Conservation (phyloP, 35 echinoderm and acorn worm genomes). For the Ptychodera flava region DNA sequence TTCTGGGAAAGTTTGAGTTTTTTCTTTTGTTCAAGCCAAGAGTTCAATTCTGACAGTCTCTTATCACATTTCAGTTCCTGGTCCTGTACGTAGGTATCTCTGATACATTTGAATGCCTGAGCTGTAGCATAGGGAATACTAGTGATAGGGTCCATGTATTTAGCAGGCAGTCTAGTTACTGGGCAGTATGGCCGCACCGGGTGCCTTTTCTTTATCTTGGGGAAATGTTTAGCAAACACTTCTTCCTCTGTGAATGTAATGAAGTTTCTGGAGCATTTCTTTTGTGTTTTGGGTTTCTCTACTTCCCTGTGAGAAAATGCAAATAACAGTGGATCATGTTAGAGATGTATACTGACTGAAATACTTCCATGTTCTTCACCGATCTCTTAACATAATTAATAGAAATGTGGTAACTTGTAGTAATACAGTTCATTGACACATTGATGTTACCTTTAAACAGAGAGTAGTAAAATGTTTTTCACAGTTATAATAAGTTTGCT, state of each 20-base stretch:
- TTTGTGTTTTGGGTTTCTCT: slow-evolving; percentile 7
- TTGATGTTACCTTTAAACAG: too few species aligned
- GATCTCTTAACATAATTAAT: too few species aligned
- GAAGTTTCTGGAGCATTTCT: slow-evolving; percentile 75
- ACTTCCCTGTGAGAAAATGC: not conserved
- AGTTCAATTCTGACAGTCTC: not conserved
- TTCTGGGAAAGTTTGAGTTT: not conserved
- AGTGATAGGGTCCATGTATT: slow-evolving; percentile 90
- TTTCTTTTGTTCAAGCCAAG: not conserved
- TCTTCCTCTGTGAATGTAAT: slow-evolving; percentile 87
- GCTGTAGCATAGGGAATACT: slow-evolving; percentile 91
- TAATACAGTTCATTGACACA: too few species aligned
- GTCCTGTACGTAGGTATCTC: slow-evolving; percentile 82
- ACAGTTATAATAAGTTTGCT: too few species aligned
- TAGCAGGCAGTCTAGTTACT: slow-evolving; percentile 75
- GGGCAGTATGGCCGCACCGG: slow-evolving; percentile 74
- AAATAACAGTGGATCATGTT: not conserved
- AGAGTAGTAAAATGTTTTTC: too few species aligned
- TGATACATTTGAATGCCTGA: slow-evolving; percentile 86
- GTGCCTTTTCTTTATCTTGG: slow-evolving; percentile 45
- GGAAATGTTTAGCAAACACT: slow-evolving; percentile 55
- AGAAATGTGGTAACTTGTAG: too few species aligned
- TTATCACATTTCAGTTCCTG: not conserved
- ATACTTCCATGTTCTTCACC: too few species aligned
- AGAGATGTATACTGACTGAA: not conserved